Conservation (phyloP, 1,140 invertebrate genomes). For the Elysia chlorotica region DNA sequence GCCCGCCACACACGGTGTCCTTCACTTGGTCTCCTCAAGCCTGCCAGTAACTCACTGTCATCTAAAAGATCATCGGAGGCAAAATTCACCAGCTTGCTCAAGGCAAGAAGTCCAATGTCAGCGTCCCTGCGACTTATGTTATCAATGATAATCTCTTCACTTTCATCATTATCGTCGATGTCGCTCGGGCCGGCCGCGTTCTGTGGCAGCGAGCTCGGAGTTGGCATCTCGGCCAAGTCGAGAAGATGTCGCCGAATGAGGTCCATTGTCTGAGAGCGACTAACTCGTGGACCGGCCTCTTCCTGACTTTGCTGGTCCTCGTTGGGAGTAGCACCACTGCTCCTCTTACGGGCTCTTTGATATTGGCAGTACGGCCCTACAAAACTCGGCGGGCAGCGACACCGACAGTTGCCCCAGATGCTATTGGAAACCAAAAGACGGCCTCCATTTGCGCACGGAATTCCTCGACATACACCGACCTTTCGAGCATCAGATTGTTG, state of each 20-base stretch:
- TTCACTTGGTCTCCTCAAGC: background rate
- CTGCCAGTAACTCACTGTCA: too few species aligned
- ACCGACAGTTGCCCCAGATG: slow-evolving; percentile 10
- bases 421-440: background rate
- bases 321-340: background rate
- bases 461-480: slow-evolving; percentile 1
- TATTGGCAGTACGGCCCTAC: slow-evolving; percentile 16
- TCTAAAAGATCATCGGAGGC: background rate
- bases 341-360: background rate
- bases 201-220: background rate
- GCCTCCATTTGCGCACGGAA: slow-evolving; percentile 16
- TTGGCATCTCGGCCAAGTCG: background rate
- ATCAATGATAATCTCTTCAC: too few species aligned
- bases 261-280: background rate
- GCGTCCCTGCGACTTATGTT: background rate
- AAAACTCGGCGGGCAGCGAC: slow-evolving; percentile 1
- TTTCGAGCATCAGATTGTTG: slow-evolving; percentile 1
- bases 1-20: background rate
- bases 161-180: background rate
- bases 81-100: background rate
- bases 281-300: too few species aligned
- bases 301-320: too few species aligned
- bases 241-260: background rate
- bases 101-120: background rate
- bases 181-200: background rate